phyloP scores from a whole-genome alignment of 1,140 invertebrate species.

The Leptoteleia sp. region DNA sequence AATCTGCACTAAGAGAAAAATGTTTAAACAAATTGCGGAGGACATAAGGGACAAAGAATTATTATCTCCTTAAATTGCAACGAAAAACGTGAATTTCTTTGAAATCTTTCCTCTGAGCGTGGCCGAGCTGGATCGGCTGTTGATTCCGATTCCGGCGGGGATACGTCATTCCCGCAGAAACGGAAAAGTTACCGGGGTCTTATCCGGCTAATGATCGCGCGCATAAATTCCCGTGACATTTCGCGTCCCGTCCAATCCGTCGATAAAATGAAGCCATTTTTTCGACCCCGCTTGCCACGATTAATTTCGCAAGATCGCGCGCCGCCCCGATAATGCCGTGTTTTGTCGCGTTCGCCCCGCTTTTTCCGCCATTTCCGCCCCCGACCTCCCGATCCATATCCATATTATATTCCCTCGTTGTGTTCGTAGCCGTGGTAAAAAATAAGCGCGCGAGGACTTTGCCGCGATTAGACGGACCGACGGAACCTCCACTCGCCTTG shows the following conservation, averaged over 20 bases:
- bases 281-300: constrained; percentile 32
- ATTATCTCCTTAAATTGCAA: no score
- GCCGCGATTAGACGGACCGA: constrained; percentile 33
- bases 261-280: constrained; percentile 52
- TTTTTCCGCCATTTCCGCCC: constrained; percentile 17
- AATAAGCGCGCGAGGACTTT: constrained; percentile 27
- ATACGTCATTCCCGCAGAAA: constrained; percentile 54
- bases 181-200: constrained; percentile 55
- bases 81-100: no score
- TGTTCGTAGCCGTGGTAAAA: no score
- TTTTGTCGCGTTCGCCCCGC: constrained; percentile 31
- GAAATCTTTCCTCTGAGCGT: no score
- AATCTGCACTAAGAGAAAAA: no score
- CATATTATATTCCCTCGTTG: constrained; percentile 43
- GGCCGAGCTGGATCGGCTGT: constrained; percentile 38
- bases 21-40: no score
- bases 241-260: constrained; percentile 61
- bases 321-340: constrained; percentile 21
- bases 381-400: constrained; percentile 36
- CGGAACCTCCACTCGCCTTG: constrained; percentile 21
- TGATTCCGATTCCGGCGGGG: constrained; percentile 50
- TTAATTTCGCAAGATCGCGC: constrained; percentile 46
- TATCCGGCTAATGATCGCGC: constrained; percentile 36
- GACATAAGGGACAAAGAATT: no score
- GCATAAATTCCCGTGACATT: constrained; percentile 61